Conservation (phyloP, 1,140 invertebrate species). For the Brachionus manjavacas region DNA sequence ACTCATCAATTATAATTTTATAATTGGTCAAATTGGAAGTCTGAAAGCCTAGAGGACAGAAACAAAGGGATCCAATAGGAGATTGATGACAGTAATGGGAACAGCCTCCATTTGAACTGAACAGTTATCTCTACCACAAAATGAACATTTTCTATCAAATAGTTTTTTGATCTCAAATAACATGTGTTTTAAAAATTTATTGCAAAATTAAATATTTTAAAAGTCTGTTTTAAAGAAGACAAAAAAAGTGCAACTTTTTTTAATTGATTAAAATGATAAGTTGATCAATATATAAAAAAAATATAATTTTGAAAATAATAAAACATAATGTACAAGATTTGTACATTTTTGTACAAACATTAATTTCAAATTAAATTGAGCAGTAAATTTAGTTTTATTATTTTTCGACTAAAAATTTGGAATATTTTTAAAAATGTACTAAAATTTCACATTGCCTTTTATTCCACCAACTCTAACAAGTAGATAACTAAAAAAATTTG, state of each 20-base stretch:
- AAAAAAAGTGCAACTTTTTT: neutral
- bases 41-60: too few species aligned
- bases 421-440: neutral
- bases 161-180: neutral
- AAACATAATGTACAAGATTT: neutral
- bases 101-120: conserved; percentile 68
- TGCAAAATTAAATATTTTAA: neutral
- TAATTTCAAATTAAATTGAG: neutral
- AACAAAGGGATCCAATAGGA: too few species aligned
- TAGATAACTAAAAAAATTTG: neutral
- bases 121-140: too few species aligned
- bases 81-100: too few species aligned
- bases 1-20: too few species aligned
- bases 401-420: neutral
- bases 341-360: neutral
- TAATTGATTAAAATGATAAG: neutral
- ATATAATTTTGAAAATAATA: neutral
- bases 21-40: too few species aligned
- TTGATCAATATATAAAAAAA: too few species aligned
- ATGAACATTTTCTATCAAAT: too few species aligned
- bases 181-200: neutral
- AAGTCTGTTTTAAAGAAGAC: neutral
- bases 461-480: conserved; percentile 1
- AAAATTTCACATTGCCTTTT: neutral
- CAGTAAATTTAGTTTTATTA: too few species aligned